A percentile compares a stretch with the other conserved stretches of the same genome.
Evolutionary conservation across 2,888 invertebrate species (phyloP).

Genomic region (Baronia brevicornis): DNA sequence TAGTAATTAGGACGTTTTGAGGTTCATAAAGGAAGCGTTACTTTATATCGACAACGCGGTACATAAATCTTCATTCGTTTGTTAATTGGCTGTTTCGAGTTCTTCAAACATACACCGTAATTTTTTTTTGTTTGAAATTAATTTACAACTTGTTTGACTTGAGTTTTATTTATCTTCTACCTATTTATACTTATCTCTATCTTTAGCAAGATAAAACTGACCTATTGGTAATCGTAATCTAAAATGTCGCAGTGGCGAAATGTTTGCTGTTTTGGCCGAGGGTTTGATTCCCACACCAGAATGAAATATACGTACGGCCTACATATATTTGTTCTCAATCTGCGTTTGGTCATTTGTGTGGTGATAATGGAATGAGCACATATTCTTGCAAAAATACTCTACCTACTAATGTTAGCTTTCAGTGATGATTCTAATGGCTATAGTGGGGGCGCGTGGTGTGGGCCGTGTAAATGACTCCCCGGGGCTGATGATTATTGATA

Average conservation of each 20-base stretch:
- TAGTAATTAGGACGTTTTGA: constrained; percentile 76
- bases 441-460: constrained; percentile 14
- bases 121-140: constrained; percentile 20
- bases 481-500: constrained; percentile 58
- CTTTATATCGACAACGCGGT: constrained; percentile 73
- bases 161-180: too few relatives aligned
- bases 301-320: too few relatives aligned
- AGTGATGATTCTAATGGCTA: constrained; percentile 8
- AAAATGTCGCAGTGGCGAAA: too few relatives aligned
- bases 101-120: constrained; percentile 14
- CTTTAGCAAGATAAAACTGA: too few relatives aligned
- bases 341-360: too few relatives aligned
- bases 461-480: constrained; percentile 46
- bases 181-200: too few relatives aligned
- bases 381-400: background rate
- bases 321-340: too few relatives aligned
- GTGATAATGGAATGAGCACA: constrained; percentile 3
- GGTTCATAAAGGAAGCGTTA: constrained; percentile 73
- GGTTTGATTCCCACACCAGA: too few relatives aligned
- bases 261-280: too few relatives aligned
- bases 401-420: background rate
- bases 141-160: constrained; percentile 13
- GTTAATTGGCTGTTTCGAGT: constrained; percentile 58
- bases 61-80: constrained; percentile 71
- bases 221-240: too few relatives aligned